Evolutionary conservation across 2,113 vertebrate species (phyloP).

Genomic region (Ptychochromis oligacanthus): DNA sequence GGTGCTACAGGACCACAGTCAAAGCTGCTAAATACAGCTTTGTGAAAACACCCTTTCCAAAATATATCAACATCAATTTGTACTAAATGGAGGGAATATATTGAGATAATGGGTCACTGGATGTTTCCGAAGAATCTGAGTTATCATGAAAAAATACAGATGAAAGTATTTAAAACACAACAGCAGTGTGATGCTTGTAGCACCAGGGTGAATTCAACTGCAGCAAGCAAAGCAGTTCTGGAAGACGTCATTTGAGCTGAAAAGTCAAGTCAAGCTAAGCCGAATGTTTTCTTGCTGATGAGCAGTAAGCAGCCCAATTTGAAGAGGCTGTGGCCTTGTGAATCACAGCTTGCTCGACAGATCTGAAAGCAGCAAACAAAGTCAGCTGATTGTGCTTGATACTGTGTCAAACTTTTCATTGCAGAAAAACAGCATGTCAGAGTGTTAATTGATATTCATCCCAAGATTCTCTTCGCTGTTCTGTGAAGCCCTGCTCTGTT

Average conservation of each 20-base stretch:
- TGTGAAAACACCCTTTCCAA: neutral
- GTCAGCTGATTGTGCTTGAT: constrained; percentile 62
- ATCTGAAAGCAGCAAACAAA: constrained; percentile 61
- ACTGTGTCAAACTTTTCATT: constrained; percentile 65
- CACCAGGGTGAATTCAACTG: constrained; percentile 18
- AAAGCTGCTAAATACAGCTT: neutral
- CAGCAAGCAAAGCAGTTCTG: constrained; percentile 32
- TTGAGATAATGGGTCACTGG: neutral
- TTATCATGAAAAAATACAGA: neutral
- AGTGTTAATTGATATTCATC: constrained; percentile 81
- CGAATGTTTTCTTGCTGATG: constrained; percentile 34
- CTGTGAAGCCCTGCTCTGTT: constrained; percentile 72
- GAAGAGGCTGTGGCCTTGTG: constrained; percentile 35
- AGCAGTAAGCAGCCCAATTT: constrained; percentile 18
- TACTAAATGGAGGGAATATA: no score
- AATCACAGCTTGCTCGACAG: constrained; percentile 44
- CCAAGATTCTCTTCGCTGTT: constrained; percentile 64
- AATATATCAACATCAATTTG: neutral
- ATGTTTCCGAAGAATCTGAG: neutral
- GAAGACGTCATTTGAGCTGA: constrained; percentile 8
- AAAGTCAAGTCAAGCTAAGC: constrained; percentile 38
- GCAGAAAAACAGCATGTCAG: constrained; percentile 52
- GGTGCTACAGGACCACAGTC: neutral
- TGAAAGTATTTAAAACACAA: neutral
- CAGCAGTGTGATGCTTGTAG: neutral